These are phyloP conservation scores for Tauraco hartlaubi DNA, from an alignment of 2,797 vertebrate genomes.

Conservation along the genomic window DNA sequence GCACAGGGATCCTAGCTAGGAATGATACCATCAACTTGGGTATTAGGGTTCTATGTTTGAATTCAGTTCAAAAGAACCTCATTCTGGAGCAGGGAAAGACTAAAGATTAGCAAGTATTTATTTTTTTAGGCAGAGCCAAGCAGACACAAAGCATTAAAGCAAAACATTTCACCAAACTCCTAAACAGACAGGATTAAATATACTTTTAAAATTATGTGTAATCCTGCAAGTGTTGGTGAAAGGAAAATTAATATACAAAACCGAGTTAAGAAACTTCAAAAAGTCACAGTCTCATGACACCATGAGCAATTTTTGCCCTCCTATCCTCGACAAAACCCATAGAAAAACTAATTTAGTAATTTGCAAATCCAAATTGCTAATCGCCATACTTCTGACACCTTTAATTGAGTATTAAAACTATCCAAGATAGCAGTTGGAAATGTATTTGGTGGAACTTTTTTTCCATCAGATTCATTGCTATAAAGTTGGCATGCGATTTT, in stretches of 20 bases:
- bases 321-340: background rate
- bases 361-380: background rate
- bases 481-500: background rate
- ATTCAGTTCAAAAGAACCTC: background rate
- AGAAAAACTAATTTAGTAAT: background rate
- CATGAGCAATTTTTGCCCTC: background rate
- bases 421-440: background rate
- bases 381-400: background rate
- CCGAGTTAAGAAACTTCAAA: background rate
- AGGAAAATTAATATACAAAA: background rate
- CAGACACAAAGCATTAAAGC: background rate
- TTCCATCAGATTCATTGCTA: background rate
- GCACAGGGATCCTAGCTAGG: background rate
- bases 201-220: background rate
- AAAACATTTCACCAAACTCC: background rate
- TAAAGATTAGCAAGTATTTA: background rate
- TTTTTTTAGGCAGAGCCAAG: background rate
- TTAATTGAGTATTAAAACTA: background rate
- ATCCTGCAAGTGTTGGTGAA: background rate
- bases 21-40: background rate
- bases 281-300: background rate
- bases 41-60: background rate
- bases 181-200: background rate
- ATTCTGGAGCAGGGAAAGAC: background rate
- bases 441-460: background rate